Evolutionary conservation across 2,888 invertebrate species (phyloP).

Genomic region (Agrilus mali): DNA sequence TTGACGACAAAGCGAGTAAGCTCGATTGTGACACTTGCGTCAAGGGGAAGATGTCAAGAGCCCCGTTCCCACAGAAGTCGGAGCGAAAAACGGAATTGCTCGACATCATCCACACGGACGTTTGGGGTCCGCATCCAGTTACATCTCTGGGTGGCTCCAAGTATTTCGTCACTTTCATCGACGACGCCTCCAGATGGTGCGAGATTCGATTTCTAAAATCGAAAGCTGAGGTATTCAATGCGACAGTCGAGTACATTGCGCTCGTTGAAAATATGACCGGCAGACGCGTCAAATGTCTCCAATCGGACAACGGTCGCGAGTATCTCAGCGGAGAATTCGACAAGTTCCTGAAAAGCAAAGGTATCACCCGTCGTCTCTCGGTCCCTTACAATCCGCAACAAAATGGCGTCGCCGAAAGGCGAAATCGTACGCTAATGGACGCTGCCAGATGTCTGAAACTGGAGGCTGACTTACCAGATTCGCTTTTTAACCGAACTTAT

Average conservation of each 20-base stretch:
- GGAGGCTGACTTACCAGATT: too few species aligned
- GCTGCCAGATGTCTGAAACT: constrained; percentile 20
- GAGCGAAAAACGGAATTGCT: constrained; percentile 7
- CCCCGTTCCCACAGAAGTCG: constrained; percentile 7
- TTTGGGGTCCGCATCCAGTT: constrained; percentile 9
- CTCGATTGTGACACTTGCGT: constrained; percentile 6
- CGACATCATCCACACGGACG: constrained; percentile 16
- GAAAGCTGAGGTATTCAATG: constrained; percentile 15
- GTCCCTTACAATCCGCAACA: constrained; percentile 13
- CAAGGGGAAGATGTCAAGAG: constrained; percentile 9
- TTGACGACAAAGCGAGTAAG: not conserved
- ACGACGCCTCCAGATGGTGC: constrained; percentile 15
- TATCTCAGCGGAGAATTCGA: constrained; percentile 11
- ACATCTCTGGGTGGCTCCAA: constrained; percentile 5
- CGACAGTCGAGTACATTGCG: constrained; percentile 10
- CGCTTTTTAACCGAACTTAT: constrained; percentile 26
- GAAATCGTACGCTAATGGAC: constrained; percentile 22
- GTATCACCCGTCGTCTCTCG: constrained; percentile 12
- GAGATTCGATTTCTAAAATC: constrained; percentile 14
- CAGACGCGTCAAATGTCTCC: constrained; percentile 9
- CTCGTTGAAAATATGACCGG: constrained; percentile 8
- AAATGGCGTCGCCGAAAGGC: constrained; percentile 13
- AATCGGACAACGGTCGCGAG: constrained; percentile 15
- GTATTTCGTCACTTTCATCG: constrained; percentile 18
- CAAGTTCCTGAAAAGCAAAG: constrained; percentile 7